Percentiles rank a stretch among this genome's conserved stretches.
Conservation (phyloP, 2,888 invertebrate species). For the Machimus atricapillus region DNA sequence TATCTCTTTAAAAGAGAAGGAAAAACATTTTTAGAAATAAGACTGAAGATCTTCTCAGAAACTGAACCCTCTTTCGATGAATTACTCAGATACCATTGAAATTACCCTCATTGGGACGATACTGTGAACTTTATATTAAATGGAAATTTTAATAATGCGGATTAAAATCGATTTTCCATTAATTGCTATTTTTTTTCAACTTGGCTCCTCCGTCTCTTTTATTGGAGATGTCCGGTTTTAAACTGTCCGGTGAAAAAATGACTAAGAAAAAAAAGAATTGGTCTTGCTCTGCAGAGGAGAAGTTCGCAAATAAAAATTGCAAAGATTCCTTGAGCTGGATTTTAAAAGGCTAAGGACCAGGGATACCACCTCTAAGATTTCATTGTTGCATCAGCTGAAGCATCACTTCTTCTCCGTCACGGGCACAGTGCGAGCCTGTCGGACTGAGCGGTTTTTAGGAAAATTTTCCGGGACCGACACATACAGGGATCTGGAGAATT, state of each 20-base stretch:
- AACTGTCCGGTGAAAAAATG: not conserved
- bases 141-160: not conserved
- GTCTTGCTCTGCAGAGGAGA: not conserved
- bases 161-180: slow-evolving; percentile 20
- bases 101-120: not conserved
- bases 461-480: not conserved
- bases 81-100: slow-evolving; percentile 10
- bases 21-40: not conserved
- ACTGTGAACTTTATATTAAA: not conserved
- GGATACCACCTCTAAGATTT: not conserved
- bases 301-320: not conserved
- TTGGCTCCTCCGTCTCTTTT: not conserved
- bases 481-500: not conserved
- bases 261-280: not conserved
- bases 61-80: slow-evolving; percentile 20
- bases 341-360: not conserved
- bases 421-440: not conserved
- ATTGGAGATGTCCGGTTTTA: not conserved
- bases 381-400: not conserved
- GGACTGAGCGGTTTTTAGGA: not conserved
- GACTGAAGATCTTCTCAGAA: not conserved
- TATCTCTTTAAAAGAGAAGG: not conserved
- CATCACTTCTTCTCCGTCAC: not conserved
- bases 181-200: not conserved
- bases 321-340: not conserved